A percentile compares a stretch with the other conserved stretches of the same genome.
These are phyloP conservation scores for Hycleus cichorii DNA, from an alignment of 1,140 invertebrate genomes.

Conservation along the genomic window DNA sequence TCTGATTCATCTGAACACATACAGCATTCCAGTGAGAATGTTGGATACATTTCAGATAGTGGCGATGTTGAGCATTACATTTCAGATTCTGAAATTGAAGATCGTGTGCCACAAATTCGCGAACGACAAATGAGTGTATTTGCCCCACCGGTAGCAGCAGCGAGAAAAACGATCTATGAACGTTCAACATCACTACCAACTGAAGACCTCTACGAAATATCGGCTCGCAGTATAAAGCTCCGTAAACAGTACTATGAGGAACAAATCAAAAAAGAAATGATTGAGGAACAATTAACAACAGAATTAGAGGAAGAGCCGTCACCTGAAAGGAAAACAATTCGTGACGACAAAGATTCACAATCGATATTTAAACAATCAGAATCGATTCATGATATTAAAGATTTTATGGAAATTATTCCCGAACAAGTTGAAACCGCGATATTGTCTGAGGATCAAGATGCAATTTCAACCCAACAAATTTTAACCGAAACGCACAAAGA, in stretches of 20 bases:
- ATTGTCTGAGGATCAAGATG: slow-evolving; percentile 14
- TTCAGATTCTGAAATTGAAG: slow-evolving; percentile 40
- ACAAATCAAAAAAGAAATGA: slow-evolving; percentile 46
- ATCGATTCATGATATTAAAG: slow-evolving; percentile 10
- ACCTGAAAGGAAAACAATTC: slow-evolving; percentile 41
- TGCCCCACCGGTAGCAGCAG: slow-evolving; percentile 29
- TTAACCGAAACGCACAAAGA: slow-evolving; percentile 30
- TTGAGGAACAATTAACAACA: slow-evolving; percentile 43
- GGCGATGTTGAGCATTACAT: slow-evolving; percentile 40
- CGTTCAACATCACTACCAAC: slow-evolving; percentile 44
- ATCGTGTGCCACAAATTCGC: slow-evolving; percentile 38
- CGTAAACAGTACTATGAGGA: slow-evolving; percentile 45
- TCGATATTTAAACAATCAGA: slow-evolving; percentile 19
- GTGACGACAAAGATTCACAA: slow-evolving; percentile 18
- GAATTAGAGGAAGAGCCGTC: slow-evolving; percentile 46
- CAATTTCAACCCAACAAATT: slow-evolving; percentile 14
- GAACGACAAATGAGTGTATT: slow-evolving; percentile 40
- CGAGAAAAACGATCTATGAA: slow-evolving; percentile 42
- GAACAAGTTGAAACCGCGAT: slow-evolving; percentile 5
- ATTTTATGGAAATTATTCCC: slow-evolving; percentile 6
- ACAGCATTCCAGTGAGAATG: slow-evolving; percentile 32
- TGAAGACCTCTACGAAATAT: slow-evolving; percentile 40
- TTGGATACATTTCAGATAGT: slow-evolving; percentile 40
- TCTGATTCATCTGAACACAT: slow-evolving; percentile 32
- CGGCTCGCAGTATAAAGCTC: slow-evolving; percentile 34